Evolutionary conservation across 2,113 vertebrate genomes (phyloP).

Genomic region (Steatornis caripensis): DNA sequence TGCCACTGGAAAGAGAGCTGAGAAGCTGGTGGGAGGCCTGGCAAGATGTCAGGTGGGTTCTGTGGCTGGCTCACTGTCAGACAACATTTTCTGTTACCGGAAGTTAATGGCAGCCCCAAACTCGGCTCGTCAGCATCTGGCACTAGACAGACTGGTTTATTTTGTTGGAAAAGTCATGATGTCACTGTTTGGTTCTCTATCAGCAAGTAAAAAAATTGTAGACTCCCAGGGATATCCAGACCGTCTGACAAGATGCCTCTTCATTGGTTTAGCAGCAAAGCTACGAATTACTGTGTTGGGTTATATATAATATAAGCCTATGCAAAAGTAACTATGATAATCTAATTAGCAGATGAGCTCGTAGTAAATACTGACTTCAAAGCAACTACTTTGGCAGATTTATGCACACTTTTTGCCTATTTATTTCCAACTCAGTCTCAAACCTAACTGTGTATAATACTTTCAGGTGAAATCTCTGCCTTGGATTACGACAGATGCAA

Average conservation of each 20-base stretch:
- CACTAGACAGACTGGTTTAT: not conserved
- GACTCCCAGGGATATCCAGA: not conserved
- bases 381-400: not conserved
- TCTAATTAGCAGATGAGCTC: not conserved
- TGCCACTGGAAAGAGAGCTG: not conserved
- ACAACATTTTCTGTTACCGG: not conserved
- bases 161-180: not conserved
- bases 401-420: not conserved
- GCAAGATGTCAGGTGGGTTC: fast-evolving
- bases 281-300: not conserved
- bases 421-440: not conserved
- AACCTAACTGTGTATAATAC: not conserved
- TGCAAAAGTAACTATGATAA: not conserved
- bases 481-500: not conserved
- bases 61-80: not conserved
- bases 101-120: not conserved
- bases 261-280: not conserved
- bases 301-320: not conserved
- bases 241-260: not conserved
- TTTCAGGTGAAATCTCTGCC: not conserved
- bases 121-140: not conserved
- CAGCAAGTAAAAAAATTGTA: not conserved
- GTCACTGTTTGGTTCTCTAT: not conserved
- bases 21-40: not conserved
- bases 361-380: not conserved